Conservation (phyloP, 2,797 vertebrate species). For the Karalla daura region DNA sequence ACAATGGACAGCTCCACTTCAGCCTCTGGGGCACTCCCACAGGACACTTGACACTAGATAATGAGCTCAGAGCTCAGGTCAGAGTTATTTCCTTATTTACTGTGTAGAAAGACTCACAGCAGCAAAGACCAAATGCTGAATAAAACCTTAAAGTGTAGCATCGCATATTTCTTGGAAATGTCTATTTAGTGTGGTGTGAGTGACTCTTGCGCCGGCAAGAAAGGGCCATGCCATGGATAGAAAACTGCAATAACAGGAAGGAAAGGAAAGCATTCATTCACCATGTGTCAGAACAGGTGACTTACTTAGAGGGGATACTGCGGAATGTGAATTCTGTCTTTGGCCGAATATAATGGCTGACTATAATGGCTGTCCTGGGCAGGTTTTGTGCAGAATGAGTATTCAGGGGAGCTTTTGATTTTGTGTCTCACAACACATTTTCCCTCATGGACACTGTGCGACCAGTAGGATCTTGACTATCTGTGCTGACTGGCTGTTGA, state of each 20-base stretch:
- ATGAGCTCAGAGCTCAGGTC: constrained; percentile 12
- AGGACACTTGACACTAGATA: constrained; percentile 4
- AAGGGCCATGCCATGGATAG: constrained; percentile 4
- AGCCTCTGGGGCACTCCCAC: background rate
- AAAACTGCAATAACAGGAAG: background rate
- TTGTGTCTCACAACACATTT: background rate
- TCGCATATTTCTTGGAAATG: background rate
- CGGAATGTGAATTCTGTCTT: no score
- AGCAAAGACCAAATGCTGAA: constrained; percentile 14
- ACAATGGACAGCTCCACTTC: background rate
- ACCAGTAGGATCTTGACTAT: no score
- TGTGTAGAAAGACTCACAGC: background rate
- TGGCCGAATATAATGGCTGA: no score
- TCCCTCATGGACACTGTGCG: no score
- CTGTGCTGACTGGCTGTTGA: no score
- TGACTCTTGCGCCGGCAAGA: constrained; percentile 1
- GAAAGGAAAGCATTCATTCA: background rate
- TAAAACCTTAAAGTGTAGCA: constrained; percentile 1
- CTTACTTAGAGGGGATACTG: background rate
- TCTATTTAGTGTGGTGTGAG: background rate
- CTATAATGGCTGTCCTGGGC: background rate
- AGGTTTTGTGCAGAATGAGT: background rate
- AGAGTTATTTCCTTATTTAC: no score
- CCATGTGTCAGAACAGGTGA: constrained; percentile 3
- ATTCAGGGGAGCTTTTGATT: background rate